Base-by-base conservation (phyloP, 2,797 vertebrate species). In the Botia almorhae region DNA sequence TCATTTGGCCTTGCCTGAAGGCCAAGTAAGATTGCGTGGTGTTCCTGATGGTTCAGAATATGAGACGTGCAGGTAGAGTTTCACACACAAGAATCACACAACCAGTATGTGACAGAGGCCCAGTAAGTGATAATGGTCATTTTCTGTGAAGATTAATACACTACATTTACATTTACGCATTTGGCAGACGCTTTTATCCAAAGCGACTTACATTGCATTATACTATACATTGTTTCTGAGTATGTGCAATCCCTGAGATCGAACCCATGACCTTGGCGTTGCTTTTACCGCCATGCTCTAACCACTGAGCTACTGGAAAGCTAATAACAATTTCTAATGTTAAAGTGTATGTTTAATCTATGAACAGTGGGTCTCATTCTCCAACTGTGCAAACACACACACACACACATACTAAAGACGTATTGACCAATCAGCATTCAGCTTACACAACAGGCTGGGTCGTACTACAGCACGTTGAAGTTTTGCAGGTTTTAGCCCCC, bases 61-160 rank as follows among this genome's bases (percentile, higher is more conserved):
- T 19, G 55, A 36, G 17, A 61, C 60, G 60, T 33, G 7, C 12
- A 26, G 53, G n/a, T 55, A 12, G 55, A 60, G 21, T 60, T 26
- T 58, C 2, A 8, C 55, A 19, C 55, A 19, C 55, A 58, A 19
- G 53, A 50, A 87, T 90, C 69, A 89, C 90, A 92, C 73, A 82
- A 90, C 85, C 85, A 87, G 90, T 86, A 10, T 21, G 55, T 56
- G 88, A 92, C 84, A 65, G 12, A 14, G 58, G 21, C 21, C 13
- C 11, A 21, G 21, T 23, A 26, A 26, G 55, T 74, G 58, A 10
- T 19, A 63, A 63, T 63, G 23, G 2, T 23, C 43, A 0, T 74
- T 50, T 23, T 64, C 26, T 64, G 3, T 36, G 17, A 74, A 33
- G 72, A 74, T 11, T 63, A 33, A 63, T 19, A 8, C 53, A 19